These are phyloP conservation scores for Chaetorhynchus papuensis DNA, from an alignment of 2,113 vertebrate species.

Conservation along the genomic window DNA sequence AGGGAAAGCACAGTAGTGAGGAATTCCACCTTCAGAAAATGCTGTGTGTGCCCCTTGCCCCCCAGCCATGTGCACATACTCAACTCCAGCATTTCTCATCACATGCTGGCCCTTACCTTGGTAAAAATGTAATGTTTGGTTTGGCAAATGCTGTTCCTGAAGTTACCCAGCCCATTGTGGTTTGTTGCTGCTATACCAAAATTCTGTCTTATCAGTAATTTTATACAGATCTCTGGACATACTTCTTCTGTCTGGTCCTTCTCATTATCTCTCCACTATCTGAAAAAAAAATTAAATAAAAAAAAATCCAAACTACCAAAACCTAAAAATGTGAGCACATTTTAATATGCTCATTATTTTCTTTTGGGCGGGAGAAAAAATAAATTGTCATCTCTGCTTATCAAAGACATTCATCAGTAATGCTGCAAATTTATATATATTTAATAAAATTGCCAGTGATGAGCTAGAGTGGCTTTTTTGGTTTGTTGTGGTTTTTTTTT, in stretches of 20 bases:
- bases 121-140: background rate
- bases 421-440: background rate
- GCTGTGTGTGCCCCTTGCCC: background rate
- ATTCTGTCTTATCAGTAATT: background rate
- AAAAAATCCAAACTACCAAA: background rate
- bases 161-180: background rate
- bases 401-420: background rate
- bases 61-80: background rate
- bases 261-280: background rate
- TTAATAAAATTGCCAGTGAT: constrained; percentile 7
- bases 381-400: background rate
- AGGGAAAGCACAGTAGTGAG: constrained; percentile 22
- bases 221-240: background rate
- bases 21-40: constrained; percentile 27
- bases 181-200: background rate
- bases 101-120: background rate
- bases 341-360: background rate
- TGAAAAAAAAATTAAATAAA: background rate
- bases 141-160: background rate
- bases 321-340: background rate
- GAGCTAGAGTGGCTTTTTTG: background rate
- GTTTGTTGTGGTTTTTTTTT: background rate
- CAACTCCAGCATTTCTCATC: background rate
- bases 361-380: background rate
- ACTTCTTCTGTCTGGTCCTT: background rate